A percentile compares a stretch with the other conserved stretches of the same genome.
phyloP scores from a whole-genome alignment of 2,888 invertebrate genomes.

The Yponomeuta sedellus region DNA sequence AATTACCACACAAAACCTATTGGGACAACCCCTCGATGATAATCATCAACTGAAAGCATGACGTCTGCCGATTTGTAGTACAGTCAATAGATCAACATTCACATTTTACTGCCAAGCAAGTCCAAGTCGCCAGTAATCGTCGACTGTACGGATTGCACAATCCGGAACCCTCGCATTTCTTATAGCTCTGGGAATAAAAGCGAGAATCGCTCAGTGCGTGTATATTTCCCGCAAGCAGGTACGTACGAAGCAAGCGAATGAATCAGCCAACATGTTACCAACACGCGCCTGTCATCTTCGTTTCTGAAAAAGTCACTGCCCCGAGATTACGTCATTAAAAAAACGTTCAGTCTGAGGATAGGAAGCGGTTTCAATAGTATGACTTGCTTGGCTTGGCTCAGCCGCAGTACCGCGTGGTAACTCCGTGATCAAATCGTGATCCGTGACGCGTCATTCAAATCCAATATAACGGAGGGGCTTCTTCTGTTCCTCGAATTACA shows the following conservation, averaged over 20 bases:
- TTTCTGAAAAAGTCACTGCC: not conserved
- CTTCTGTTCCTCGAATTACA: not conserved
- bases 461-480: not conserved
- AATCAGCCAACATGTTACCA: not conserved
- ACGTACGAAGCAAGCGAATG: not conserved
- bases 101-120: no score
- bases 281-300: not conserved
- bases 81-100: no score
- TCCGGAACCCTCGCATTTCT: no score
- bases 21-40: no score
- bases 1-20: no score
- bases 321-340: not conserved
- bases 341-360: not conserved
- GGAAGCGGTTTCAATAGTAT: not conserved
- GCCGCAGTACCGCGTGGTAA: not conserved
- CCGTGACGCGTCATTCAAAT: not conserved
- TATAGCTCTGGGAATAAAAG: no score
- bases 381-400: not conserved
- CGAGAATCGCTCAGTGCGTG: no score
- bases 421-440: constrained; percentile 3
- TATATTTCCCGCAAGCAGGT: not conserved
- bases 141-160: no score
- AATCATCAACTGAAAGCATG: no score
- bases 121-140: no score
- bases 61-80: no score